Evolutionary conservation across 2,797 vertebrate species (phyloP).

Genomic region (Zalophus californianus): DNA sequence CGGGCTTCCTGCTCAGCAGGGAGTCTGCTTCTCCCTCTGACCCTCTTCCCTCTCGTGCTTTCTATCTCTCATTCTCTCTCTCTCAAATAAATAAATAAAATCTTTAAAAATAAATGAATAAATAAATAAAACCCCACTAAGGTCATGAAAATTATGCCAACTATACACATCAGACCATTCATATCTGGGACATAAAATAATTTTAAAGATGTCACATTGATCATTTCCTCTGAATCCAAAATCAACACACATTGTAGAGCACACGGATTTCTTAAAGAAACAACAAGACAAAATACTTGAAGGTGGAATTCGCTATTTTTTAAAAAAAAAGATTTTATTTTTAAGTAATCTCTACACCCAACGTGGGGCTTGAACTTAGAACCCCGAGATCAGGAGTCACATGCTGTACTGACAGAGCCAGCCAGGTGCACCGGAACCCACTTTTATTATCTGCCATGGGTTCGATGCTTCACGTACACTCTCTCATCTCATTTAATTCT

Average conservation of each 20-base stretch:
- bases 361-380: not conserved
- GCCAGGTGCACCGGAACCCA: not conserved
- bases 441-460: not conserved
- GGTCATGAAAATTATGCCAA: not conserved
- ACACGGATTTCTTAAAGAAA: not conserved
- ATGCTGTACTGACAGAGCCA: not conserved
- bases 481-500: constrained; percentile 39
- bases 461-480: not conserved
- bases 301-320: not conserved
- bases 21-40: too few relatives aligned
- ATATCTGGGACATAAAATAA: not conserved
- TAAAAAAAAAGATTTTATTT: not conserved
- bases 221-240: not conserved
- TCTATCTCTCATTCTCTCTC: too few relatives aligned
- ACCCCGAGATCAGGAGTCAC: not conserved
- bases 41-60: too few relatives aligned
- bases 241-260: not conserved
- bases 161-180: not conserved
- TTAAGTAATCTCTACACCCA: not conserved
- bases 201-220: not conserved
- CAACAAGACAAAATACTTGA: not conserved
- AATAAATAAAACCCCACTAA: not conserved
- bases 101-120: too few relatives aligned
- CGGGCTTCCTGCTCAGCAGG: too few relatives aligned
- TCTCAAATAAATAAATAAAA: too few relatives aligned